Conservation (phyloP, 2,888 invertebrate species). For the Orthosia gracilis region DNA sequence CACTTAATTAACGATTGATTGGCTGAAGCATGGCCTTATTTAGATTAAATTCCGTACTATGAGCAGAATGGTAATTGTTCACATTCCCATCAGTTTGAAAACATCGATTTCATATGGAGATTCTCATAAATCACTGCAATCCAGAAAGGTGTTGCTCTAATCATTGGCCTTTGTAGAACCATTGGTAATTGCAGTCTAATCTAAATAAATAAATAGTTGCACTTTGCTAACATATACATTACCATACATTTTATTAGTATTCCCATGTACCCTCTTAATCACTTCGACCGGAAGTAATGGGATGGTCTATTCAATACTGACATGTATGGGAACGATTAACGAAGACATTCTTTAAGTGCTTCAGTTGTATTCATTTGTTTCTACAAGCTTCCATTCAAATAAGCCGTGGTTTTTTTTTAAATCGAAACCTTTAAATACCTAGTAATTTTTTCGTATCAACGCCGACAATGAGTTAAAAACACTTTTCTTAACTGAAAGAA, state of each 20-base stretch:
- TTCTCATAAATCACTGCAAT: slow-evolving; percentile 1
- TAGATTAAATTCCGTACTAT: slow-evolving; percentile 56
- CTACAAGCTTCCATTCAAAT: background rate
- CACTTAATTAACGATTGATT: slow-evolving; percentile 64
- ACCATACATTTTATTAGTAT: slow-evolving; percentile 12
- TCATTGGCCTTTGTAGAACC: background rate
- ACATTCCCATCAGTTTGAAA: slow-evolving; percentile 8
- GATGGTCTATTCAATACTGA: slow-evolving; percentile 3
- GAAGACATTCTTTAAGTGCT: slow-evolving; percentile 14
- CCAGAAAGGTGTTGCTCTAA: background rate
- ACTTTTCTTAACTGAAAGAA: background rate
- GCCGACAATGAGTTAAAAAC: background rate
- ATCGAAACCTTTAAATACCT: background rate
- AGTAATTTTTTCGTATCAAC: background rate
- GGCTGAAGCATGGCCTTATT: slow-evolving; percentile 43
- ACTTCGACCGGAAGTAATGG: slow-evolving; percentile 14
- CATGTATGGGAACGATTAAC: slow-evolving; percentile 27
- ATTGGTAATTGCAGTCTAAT: background rate
- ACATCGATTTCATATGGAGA: slow-evolving; percentile 1
- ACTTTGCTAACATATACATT: background rate
- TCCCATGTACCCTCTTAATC: slow-evolving; percentile 7
- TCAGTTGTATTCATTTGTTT: background rate
- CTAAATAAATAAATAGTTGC: slow-evolving; percentile 14
- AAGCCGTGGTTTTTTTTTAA: background rate
- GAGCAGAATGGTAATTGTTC: slow-evolving; percentile 46